Evolutionary conservation across 2,888 invertebrate genomes (phyloP), one percentile per base, ranked within the genome.

Genomic region (Phortica okadai): DNA sequence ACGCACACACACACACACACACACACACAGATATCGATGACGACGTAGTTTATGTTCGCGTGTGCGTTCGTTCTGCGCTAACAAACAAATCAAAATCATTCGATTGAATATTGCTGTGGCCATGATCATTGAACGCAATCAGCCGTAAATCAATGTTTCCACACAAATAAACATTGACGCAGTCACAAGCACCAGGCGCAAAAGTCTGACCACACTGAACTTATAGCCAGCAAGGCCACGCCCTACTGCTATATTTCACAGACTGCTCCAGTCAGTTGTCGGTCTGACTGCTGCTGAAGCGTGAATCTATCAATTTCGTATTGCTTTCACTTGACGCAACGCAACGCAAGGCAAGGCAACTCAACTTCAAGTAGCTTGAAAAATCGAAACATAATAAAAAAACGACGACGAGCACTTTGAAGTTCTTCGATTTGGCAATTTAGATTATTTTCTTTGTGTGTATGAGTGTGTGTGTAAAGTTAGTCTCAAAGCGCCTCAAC

Each of bases 111-210:
- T 79, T 79, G 76, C 80, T 80, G 80, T 80, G 78, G 79, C 82
- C 80, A 81, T 78, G 77, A 81, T 78, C 78, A 78, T 78, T 78
- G 74, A 44, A 80, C 62, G 80, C 80, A 83, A 81, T 82, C 80
- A 78, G 75, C 78, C 76, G 75, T 80, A 77, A 81, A 82, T 79
- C 80, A 83, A 82, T 81, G 79, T 79, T 83, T 83, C 80, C 80
- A 80, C 80, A 81, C 78, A 80, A 82, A 80, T 82, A 82, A 82
- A 80, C 80, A 81, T 77, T 81, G 76, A 56, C 54, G 70, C 56
- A 62, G 62, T 25, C 25, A 45, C 67, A 21, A 7, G 42, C 67
- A 44, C 6, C 42, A 11, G 66, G 42, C 66, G 69, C 42, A 69
- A 45, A 69, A 69, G 50, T 45, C 44, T 69, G 45, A 45, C 45